phyloP scores from a whole-genome alignment of 2,113 vertebrate species.

The Solea solea region DNA sequence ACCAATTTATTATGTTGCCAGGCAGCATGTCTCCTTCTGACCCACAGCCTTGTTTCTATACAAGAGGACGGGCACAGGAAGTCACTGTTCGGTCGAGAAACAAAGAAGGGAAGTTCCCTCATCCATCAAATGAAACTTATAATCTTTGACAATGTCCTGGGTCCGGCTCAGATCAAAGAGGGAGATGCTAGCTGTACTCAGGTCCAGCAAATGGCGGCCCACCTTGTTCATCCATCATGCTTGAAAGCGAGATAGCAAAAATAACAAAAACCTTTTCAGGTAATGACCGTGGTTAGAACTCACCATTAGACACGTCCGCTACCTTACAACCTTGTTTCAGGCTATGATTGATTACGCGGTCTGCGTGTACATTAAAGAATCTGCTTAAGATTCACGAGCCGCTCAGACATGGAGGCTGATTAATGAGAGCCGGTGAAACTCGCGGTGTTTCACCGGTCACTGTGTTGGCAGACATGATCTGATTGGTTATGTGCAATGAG shows the following conservation, averaged over 20 bases:
- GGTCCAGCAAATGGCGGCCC: conserved; percentile 55
- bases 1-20: conserved; percentile 62
- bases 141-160: conserved; percentile 67
- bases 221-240: conserved; percentile 68
- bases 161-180: conserved; percentile 51
- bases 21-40: conserved; percentile 64
- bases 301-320: conserved; percentile 51
- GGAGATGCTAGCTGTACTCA: conserved; percentile 40
- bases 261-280: conserved; percentile 70
- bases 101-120: conserved; percentile 64
- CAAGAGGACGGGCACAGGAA: conserved; percentile 55
- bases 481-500: conserved; percentile 31
- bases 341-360: conserved; percentile 73
- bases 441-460: conserved; percentile 35
- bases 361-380: conserved; percentile 52
- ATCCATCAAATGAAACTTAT: conserved; percentile 71
- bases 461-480: conserved; percentile 33
- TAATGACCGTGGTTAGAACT: conserved; percentile 62
- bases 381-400: conserved; percentile 62
- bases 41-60: conserved; percentile 59
- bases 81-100: conserved; percentile 66
- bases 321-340: conserved; percentile 50
- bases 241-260: conserved; percentile 56
- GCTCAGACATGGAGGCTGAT: conserved; percentile 44
- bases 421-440: conserved; percentile 52